A percentile compares a stretch with the other conserved stretches of the same genome.
Conservation (phyloP, 2,797 vertebrate species). For the Notoglanidium macrostoma region DNA sequence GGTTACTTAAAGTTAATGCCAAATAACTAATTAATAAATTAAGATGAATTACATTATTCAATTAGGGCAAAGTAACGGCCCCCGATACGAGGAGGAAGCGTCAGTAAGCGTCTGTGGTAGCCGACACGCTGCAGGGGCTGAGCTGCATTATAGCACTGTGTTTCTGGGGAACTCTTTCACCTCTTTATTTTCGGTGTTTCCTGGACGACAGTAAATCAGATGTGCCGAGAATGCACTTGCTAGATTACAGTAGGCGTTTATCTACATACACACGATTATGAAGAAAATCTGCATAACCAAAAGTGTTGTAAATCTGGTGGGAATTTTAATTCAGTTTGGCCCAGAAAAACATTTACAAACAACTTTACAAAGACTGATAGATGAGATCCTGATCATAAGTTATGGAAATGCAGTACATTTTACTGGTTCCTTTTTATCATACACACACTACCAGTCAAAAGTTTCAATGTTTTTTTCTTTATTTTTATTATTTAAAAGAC, state of each 20-base stretch:
- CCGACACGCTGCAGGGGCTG: background rate
- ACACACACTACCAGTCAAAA: too few relatives aligned
- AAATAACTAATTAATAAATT: background rate
- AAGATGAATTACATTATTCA: background rate
- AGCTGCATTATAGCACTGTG: background rate
- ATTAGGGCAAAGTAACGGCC: background rate
- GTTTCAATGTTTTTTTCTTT: too few relatives aligned
- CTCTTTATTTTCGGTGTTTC: background rate
- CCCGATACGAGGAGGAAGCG: background rate
- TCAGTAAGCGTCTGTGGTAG: background rate
- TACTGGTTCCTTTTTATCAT: background rate
- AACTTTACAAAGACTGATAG: background rate
- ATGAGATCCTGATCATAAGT: background rate
- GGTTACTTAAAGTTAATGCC: background rate
- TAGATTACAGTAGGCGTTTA: background rate
- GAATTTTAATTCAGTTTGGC: background rate
- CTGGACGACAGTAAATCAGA: background rate
- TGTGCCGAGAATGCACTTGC: background rate
- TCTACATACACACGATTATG: background rate
- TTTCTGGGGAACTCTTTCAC: background rate
- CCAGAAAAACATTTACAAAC: background rate
- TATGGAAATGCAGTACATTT: background rate
- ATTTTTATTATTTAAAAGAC: background rate
- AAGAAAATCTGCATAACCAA: background rate
- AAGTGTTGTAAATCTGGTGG: background rate